Base-by-base conservation (phyloP, 2,888 invertebrate species). In the Ditula angustiorana region DNA sequence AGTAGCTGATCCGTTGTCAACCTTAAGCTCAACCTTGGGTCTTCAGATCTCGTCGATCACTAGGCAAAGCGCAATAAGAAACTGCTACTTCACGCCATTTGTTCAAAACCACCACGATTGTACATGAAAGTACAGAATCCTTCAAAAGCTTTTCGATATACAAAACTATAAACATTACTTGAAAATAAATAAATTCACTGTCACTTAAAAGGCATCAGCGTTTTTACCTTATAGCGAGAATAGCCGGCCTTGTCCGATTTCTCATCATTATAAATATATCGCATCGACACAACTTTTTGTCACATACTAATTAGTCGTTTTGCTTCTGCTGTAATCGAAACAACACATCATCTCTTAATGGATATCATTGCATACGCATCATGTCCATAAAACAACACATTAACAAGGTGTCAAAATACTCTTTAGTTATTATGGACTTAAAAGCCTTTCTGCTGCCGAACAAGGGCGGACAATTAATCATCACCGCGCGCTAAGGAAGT, bases 391-490 rank as follows among this genome's bases (percentile, higher is more conserved):
- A 66, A 61, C 56, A 61, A 37, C 53, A 35, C 56, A 55, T 61
- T 56, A 61, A 61, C 66, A 53, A 66, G 44, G 61, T 61, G 66
- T 66, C 66, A 66, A 66, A 66, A 66, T 52, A 66, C 47, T 37
- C 41, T 41, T 33, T 47, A n/a, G 62, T 58, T 66, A 61, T 66
- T 57, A 57, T 58, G 61, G 46, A 19, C 50, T 61, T 62, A 67
- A 67, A 61, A 55, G 46, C 41, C 49, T 65, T 65, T 49, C 49
- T 56, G 73, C 74, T 75, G 74, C 73, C 75, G 77, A 77, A 83
- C 76, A 80, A 82, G 75, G 72, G 74, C 70, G 66, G 71, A 69
- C 76, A 71, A 90, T 88, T 85, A 86, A 88, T 90, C 89, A 88
- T 85, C 78, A 73, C 72, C 68, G 69, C 76, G 74, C 74, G 71